Evolutionary conservation across 2,888 invertebrate species (phyloP).

Genomic region (Drosophila helvetica): DNA sequence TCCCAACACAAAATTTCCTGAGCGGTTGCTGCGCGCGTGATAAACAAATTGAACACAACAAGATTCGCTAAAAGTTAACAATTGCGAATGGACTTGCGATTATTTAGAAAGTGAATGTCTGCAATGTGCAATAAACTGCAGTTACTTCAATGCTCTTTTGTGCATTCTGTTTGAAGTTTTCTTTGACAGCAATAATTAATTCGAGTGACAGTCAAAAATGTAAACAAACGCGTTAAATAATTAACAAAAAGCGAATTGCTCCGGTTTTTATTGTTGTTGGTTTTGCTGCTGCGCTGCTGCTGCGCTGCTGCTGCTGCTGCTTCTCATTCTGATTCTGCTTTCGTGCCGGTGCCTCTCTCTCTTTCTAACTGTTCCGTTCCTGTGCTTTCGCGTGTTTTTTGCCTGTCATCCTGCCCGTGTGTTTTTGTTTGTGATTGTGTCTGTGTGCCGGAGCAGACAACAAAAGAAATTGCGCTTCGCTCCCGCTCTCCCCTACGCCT

Average conservation of each 20-base stretch:
- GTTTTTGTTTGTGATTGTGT: conserved; percentile 25
- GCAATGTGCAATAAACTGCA: conserved; percentile 15
- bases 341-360: conserved; percentile 16
- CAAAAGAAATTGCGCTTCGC: conserved; percentile 46
- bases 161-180: not conserved
- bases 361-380: conserved; percentile 7
- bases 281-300: conserved; percentile 53
- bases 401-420: conserved; percentile 31
- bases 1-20: not conserved
- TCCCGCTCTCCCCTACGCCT: conserved; percentile 36
- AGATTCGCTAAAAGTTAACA: not conserved
- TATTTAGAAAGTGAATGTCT: conserved; percentile 5
- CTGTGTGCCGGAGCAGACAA: conserved; percentile 50
- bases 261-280: conserved; percentile 36
- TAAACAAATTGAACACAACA: not conserved
- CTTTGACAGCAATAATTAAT: not conserved
- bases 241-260: conserved; percentile 44
- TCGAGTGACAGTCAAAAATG: conserved; percentile 43
- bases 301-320: conserved; percentile 47
- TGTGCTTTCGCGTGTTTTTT: conserved; percentile 14
- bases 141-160: conserved; percentile 1
- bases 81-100: not conserved
- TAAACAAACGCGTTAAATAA: conserved; percentile 54
- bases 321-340: conserved; percentile 12
- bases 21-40: not conserved